These are phyloP conservation scores for Montipora cactus DNA, from an alignment of 64 coral and sea anemone genomes.

Conservation along the genomic window DNA sequence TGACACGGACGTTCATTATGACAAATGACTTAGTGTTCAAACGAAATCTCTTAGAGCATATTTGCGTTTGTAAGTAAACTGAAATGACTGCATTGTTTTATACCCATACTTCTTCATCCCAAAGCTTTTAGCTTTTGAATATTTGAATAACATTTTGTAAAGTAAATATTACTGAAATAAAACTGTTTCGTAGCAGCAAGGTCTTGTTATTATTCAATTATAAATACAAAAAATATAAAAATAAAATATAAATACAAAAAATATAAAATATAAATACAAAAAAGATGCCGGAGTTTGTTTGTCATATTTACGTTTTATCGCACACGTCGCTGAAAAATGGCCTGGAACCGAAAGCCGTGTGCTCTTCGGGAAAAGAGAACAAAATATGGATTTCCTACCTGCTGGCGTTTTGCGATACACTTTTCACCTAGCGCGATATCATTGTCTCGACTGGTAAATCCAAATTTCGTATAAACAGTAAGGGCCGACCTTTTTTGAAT, in stretches of 20 bases:
- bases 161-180: neutral
- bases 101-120: neutral
- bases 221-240: neutral
- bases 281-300: neutral
- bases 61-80: neutral
- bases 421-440: neutral
- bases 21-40: neutral
- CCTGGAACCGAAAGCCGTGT: neutral
- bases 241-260: too few relatives aligned
- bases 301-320: neutral
- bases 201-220: neutral
- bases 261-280: neutral
- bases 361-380: too few relatives aligned
- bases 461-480: constrained; percentile 3
- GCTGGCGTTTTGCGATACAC: neutral
- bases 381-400: neutral
- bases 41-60: neutral
- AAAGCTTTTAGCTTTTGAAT: constrained; percentile 6
- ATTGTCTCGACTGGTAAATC: neutral
- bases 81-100: neutral
- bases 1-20: neutral
- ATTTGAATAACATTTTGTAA: neutral
- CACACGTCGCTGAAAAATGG: neutral
- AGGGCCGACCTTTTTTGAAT: constrained; percentile 14
- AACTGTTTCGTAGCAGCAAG: neutral